Evolutionary conservation across 2,888 invertebrate species (phyloP), one percentile per base, ranked within the genome.

Genomic region (Polia nebulosa): DNA sequence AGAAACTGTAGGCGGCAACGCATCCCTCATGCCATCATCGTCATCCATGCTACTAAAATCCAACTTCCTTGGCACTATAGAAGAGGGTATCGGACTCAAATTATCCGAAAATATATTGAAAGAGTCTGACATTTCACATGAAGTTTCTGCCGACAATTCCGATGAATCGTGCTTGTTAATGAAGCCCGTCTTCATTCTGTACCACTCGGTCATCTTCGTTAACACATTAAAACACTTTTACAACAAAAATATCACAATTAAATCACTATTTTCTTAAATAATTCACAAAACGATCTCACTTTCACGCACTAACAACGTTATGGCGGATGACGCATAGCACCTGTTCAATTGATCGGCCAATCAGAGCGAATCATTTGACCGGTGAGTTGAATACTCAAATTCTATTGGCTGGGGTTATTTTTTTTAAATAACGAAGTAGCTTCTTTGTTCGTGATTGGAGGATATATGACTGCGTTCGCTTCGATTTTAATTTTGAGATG

Each of bases 71-170:
- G 97, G 96, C 86, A 96, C 94, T 82, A 96, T 96, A 67, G 93
- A 89, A 71, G 92, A 91, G 65, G 95, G 95, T 81, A 96, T 96
- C 49, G 96, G 96, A 83, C 96, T 96, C 78, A 96, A 92, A 90
- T 96, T 97, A 67, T 95, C 96, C 81, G 96, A 96, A 86, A 96
- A 96, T 85, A 93, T 90, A 86, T 97, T 97, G 85, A 96, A 96
- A 32, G 95, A 92, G 88, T 96, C 96, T 88, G 97, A 96, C 93
- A 97, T 96, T 91, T 97, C 97, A 92, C 96, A 96, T 78, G 97
- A 96, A 81, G 94, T 96, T 92, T 96, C 96, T 83, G 94, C 95
- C 73, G 96, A 96, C 80, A 96, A 89, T 90, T 96, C 96, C 73
- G 96, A 96, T 71, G 96, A 95, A 90, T 95, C 91, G 78, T 89